Percentiles rank a stretch among this genome's conserved stretches.
phyloP scores from a whole-genome alignment of 2,113 vertebrate genomes.

The Oenanthe oenanthe region DNA sequence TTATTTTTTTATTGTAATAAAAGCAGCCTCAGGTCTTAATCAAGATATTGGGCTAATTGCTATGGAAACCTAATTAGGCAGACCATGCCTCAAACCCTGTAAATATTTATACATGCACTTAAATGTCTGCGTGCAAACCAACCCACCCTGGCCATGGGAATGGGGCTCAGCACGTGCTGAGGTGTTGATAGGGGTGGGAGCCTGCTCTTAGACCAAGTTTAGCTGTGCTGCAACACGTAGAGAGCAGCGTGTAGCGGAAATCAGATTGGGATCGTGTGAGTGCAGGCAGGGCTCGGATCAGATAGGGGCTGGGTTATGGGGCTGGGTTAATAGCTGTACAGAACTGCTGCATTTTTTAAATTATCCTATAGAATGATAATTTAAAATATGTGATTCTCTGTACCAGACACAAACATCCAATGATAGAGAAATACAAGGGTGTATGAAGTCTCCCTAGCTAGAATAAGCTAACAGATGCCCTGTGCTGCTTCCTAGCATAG shows the following conservation, averaged over 20 bases:
- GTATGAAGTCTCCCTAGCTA: background rate
- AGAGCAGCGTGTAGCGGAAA: background rate
- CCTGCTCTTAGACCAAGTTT: background rate
- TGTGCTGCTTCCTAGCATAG: background rate
- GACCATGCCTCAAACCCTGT: constrained; percentile 39
- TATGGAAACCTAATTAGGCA: constrained; percentile 65
- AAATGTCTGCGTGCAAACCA: constrained; percentile 8
- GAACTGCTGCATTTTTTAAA: background rate
- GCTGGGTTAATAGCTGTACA: background rate
- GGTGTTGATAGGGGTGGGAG: constrained; percentile 24
- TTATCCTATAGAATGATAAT: background rate
- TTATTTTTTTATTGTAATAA: constrained; percentile 56
- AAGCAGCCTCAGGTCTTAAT: constrained; percentile 57
- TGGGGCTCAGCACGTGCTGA: background rate
- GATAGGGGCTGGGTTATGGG: background rate
- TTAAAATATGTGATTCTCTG: background rate
- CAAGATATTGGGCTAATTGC: constrained; percentile 64
- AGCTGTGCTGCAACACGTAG: constrained; percentile 8
- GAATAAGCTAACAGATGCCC: background rate
- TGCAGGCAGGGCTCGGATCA: background rate
- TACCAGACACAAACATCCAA: background rate
- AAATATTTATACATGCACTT: constrained; percentile 62
- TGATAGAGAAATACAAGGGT: background rate
- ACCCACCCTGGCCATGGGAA: constrained; percentile 22
- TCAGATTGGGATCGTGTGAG: background rate